Evolutionary conservation across 1,140 invertebrate species (phyloP), one percentile per base, ranked within the genome.

Genomic region (Oedothorax gibbosus): DNA sequence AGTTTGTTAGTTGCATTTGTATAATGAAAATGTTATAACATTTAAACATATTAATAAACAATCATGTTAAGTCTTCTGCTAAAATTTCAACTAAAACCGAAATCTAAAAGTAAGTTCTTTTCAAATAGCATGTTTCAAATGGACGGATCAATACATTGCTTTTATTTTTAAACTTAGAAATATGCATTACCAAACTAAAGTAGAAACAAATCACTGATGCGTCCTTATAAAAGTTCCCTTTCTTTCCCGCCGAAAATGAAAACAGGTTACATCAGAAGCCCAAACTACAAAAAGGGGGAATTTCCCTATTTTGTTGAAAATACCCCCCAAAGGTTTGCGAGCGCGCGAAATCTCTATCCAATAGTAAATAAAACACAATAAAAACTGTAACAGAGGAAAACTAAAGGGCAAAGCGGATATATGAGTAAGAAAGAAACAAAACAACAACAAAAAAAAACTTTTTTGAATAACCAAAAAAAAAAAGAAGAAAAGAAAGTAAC

Each of bases 331-430:
- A 82, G 69, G 80, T 15, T 73, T 62, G 56, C 49, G 10, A 12
- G 60, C 9, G 51, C 53, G 53, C 60, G 54, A 82, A 82, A 65
- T 82, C 69, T 73, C 68, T 82, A 82, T 73, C 69, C 56, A 72
- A 82, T 65, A 72, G 69, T 73, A 72, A 82, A 81, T 62, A 81
- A 79, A 71, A 72, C 56, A 82, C 21, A 72, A 73, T 69, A 82
- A 82, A 82, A 79, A 62, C 35, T 35, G 35, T 35, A 35, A 35
- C 35, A 35, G 35, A 65, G 69, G 68, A 50, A 64, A 20, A 18
- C 62, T 20, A 50, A 77, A 73, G 80, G 69, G 72, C 68, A 64
- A 82, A 73, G 69, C 53, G 66, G 78, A 56, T 80, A 80, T 80
- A 80, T 69, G 50, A 57, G 66, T 35, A 35, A 54, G 54, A 60